phyloP scores from a whole-genome alignment of 2,113 vertebrate species.

The Epinephelus lanceolatus region DNA sequence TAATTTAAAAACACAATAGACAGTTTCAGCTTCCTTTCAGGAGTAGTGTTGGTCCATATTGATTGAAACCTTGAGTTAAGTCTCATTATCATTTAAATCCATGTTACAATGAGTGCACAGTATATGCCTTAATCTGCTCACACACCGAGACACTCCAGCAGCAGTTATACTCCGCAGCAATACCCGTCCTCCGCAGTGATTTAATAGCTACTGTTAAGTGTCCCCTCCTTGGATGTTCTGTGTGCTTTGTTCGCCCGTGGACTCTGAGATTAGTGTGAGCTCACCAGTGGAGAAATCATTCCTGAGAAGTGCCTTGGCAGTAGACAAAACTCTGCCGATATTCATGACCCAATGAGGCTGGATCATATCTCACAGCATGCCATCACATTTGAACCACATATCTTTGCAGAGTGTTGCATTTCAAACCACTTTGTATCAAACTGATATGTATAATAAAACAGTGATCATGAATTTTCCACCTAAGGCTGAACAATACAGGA shows the following conservation, averaged over 20 bases:
- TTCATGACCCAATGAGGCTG: slow-evolving; percentile 12
- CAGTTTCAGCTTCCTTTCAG: slow-evolving; percentile 1
- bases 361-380: slow-evolving; percentile 3
- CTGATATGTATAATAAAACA: neutral
- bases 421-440: neutral
- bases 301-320: slow-evolving; percentile 27
- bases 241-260: slow-evolving; percentile 47
- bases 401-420: neutral
- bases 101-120: slow-evolving; percentile 53
- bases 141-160: slow-evolving; percentile 30
- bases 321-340: slow-evolving; percentile 20
- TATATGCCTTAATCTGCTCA: slow-evolving; percentile 46
- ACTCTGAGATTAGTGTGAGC: slow-evolving; percentile 57
- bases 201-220: slow-evolving; percentile 64
- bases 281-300: slow-evolving; percentile 34
- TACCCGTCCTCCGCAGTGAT: slow-evolving; percentile 50
- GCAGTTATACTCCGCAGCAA: slow-evolving; percentile 36
- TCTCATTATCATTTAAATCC: slow-evolving; percentile 59
- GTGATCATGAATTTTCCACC: neutral
- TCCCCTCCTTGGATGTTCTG: slow-evolving; percentile 30
- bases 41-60: neutral
- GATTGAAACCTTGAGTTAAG: slow-evolving; percentile 15
- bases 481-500: neutral
- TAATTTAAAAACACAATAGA: neutral
- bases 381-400: neutral